These are phyloP conservation scores for Apamea crenata DNA, from an alignment of 2,888 invertebrate genomes.

Conservation along the genomic window DNA sequence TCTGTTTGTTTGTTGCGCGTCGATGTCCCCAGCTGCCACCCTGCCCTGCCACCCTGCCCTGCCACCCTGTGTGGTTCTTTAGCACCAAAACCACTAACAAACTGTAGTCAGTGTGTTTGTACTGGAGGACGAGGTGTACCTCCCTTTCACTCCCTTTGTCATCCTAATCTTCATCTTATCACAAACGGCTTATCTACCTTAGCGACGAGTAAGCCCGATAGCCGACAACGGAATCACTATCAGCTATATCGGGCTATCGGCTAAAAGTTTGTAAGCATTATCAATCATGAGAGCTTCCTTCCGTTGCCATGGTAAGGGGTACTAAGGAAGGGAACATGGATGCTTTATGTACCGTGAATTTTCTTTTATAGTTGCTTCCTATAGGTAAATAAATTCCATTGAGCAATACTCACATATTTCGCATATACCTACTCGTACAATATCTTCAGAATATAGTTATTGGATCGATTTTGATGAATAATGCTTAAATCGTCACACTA, in stretches of 20 bases:
- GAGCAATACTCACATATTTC: not conserved
- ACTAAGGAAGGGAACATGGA: slow-evolving; percentile 23
- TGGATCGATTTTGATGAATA: not conserved
- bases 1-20: no score
- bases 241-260: slow-evolving; percentile 40
- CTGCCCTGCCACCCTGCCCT: no score
- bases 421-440: no score
- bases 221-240: slow-evolving; percentile 38
- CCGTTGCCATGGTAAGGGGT: slow-evolving; percentile 53
- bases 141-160: slow-evolving; percentile 1
- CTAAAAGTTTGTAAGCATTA: slow-evolving; percentile 49
- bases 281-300: slow-evolving; percentile 65
- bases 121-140: not conserved
- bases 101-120: not conserved
- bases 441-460: not conserved
- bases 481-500: not conserved
- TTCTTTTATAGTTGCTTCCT: slow-evolving; percentile 15
- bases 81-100: not conserved
- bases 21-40: not conserved
- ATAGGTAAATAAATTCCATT: not conserved
- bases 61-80: not conserved
- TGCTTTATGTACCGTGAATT: slow-evolving; percentile 23
- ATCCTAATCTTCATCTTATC: slow-evolving; percentile 28
- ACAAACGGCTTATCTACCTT: slow-evolving; percentile 35
- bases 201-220: slow-evolving; percentile 17